Percentiles rank a stretch among this genome's conserved stretches.
phyloP scores from a whole-genome alignment of 1,140 invertebrate species.

The Drosophila parabipectinata region DNA sequence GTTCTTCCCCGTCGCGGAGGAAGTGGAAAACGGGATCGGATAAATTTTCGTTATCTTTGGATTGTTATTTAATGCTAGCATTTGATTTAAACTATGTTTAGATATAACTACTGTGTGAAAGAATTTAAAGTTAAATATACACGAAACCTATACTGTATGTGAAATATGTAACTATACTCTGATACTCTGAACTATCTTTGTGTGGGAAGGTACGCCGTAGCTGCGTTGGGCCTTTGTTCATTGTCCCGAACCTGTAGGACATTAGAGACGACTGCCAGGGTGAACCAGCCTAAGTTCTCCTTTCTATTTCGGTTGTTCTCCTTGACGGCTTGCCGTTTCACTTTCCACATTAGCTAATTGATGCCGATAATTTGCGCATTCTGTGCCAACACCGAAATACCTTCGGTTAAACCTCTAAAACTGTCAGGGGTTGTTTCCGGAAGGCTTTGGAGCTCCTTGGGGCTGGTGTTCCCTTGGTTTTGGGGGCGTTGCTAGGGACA shows the following conservation, averaged over 20 bases:
- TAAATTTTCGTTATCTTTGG: constrained; percentile 19
- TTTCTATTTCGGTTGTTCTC: not conserved
- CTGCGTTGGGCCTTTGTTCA: not conserved
- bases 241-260: not conserved
- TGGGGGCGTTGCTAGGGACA: constrained; percentile 44
- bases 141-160: constrained; percentile 2
- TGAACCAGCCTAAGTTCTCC: not conserved
- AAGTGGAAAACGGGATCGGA: not conserved
- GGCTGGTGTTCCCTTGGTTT: not conserved
- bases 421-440: constrained; percentile 18
- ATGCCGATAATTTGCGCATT: constrained; percentile 48
- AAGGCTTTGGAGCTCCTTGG: not conserved
- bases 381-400: constrained; percentile 50
- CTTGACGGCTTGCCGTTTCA: constrained; percentile 17
- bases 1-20: not conserved
- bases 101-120: constrained; percentile 8
- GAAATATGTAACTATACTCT: not conserved
- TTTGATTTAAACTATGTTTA: constrained; percentile 6
- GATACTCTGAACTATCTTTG: too few species aligned
- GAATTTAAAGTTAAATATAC: constrained; percentile 1
- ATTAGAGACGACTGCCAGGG: not conserved
- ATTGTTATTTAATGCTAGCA: constrained; percentile 52
- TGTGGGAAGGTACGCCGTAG: too few species aligned
- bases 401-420: constrained; percentile 35
- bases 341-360: constrained; percentile 48